These are phyloP conservation scores for Rhagonycha lutea DNA, from an alignment of 2,888 invertebrate species.

Conservation along the genomic window DNA sequence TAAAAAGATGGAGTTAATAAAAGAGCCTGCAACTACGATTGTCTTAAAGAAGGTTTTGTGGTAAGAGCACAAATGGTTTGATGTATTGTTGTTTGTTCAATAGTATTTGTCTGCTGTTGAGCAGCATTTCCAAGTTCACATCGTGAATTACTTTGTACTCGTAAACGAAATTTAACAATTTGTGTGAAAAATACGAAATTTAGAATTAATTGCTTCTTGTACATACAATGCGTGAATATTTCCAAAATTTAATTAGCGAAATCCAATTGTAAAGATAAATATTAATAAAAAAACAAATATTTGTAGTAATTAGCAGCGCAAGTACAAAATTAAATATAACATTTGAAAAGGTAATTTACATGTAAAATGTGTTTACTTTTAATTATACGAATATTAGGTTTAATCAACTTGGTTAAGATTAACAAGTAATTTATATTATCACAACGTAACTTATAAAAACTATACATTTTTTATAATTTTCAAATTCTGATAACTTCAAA, in stretches of 20 bases:
- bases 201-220: not conserved
- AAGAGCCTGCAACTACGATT: no score
- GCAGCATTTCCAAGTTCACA: no score
- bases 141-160: no score
- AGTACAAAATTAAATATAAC: not conserved
- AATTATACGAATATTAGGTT: not conserved
- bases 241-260: not conserved
- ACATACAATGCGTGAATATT: not conserved
- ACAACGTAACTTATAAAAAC: not conserved
- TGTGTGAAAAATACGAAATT: not conserved
- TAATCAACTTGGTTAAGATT: not conserved
- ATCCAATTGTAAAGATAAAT: not conserved
- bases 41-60: no score
- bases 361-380: not conserved
- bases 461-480: not conserved
- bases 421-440: not conserved
- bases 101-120: no score
- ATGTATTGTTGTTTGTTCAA: no score
- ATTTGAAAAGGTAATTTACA: not conserved
- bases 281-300: not conserved
- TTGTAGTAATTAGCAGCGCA: not conserved
- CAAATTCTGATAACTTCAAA: not conserved
- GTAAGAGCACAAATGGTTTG: no score
- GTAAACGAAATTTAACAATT: no score
- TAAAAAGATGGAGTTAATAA: no score